Conservation (phyloP, 2,797 vertebrate genomes). For the Onychomys arenicola region DNA sequence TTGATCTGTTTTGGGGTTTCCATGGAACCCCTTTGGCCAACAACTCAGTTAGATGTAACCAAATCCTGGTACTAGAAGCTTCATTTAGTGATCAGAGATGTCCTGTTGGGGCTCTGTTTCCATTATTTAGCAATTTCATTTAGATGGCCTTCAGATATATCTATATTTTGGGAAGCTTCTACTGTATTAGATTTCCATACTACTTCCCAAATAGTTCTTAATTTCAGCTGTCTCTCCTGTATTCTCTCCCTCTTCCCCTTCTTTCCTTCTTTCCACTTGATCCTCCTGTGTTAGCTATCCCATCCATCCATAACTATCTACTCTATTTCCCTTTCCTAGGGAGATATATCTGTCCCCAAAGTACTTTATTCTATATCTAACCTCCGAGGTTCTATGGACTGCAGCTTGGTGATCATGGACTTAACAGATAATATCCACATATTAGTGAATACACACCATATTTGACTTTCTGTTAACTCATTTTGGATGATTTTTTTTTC, state of each 20-base stretch:
- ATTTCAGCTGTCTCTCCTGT: background rate
- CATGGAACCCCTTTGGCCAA: background rate
- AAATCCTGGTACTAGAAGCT: background rate
- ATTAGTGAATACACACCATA: background rate
- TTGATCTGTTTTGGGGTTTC: background rate
- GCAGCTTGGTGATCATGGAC: no score
- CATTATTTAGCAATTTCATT: no score
- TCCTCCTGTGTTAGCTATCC: background rate
- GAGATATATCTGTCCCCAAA: no score
- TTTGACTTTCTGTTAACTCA: background rate
- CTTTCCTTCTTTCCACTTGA: background rate
- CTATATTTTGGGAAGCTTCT: background rate
- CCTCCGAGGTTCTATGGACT: no score
- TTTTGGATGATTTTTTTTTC: background rate
- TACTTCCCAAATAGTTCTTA: background rate
- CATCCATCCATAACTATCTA: background rate
- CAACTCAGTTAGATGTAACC: background rate
- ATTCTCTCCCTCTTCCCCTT: background rate
- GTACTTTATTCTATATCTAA: no score
- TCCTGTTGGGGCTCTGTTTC: no score
- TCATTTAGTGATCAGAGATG: background rate
- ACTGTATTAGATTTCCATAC: background rate
- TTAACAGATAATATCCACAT: no score
- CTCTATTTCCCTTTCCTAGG: background rate
- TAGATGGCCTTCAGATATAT: no score